These are phyloP conservation scores for Strix aluco DNA, from an alignment of 2,113 vertebrate genomes.

Conservation along the genomic window DNA sequence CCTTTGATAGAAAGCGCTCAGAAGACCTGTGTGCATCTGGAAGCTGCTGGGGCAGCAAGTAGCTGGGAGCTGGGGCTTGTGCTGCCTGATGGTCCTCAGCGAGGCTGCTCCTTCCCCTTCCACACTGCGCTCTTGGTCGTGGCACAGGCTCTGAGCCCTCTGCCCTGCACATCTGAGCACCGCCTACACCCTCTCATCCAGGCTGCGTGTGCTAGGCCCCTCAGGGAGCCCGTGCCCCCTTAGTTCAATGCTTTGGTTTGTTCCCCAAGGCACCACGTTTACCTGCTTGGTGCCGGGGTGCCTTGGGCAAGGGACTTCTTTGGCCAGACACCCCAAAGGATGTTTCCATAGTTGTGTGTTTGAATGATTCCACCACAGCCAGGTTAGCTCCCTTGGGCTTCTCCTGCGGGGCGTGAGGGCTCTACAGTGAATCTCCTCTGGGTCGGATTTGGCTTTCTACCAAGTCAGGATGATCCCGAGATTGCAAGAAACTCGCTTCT, in stretches of 20 bases:
- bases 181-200: background rate
- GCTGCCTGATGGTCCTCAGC: background rate
- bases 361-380: background rate
- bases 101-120: background rate
- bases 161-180: background rate
- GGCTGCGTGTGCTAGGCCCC: background rate
- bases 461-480: conserved; percentile 22
- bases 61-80: background rate
- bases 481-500: conserved; percentile 27
- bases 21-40: background rate
- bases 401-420: background rate
- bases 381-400: background rate
- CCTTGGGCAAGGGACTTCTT: background rate
- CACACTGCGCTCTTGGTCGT: fast-evolving
- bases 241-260: background rate
- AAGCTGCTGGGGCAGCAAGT: conserved; percentile 28
- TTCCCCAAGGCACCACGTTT: fast-evolving
- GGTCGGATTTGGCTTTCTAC: background rate
- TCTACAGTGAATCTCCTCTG: background rate
- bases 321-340: background rate
- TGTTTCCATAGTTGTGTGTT: background rate
- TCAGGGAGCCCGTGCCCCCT: background rate
- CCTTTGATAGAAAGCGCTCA: conserved; percentile 43
- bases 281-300: background rate
- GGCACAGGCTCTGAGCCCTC: background rate